Percentiles rank a stretch among this genome's conserved stretches.
Conservation (phyloP, 2,113 vertebrate species). For the Rhadina sibilatrix region DNA sequence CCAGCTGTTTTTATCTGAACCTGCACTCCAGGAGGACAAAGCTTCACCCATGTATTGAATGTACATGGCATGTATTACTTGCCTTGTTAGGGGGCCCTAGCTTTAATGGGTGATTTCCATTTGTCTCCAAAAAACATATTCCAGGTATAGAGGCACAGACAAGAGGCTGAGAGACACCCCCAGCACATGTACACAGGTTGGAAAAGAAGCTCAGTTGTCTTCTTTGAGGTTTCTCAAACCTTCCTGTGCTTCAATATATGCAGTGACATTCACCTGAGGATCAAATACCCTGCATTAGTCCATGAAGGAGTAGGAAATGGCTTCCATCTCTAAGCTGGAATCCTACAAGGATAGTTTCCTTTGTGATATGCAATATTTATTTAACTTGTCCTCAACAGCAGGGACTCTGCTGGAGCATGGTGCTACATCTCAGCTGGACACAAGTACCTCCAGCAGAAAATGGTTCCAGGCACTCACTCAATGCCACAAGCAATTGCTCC, state of each 20-base stretch:
- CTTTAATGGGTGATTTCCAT: neutral
- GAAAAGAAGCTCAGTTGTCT: neutral
- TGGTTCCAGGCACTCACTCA: neutral
- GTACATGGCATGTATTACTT: neutral
- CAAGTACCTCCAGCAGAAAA: neutral
- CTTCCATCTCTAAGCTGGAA: neutral
- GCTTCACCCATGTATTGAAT: neutral
- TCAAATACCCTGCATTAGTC: neutral
- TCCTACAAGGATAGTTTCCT: neutral
- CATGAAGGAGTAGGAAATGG: neutral
- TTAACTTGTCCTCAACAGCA: neutral
- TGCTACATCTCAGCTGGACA: neutral
- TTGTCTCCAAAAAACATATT: neutral
- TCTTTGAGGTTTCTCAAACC: neutral
- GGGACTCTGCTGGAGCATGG: neutral
- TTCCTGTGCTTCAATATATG: neutral
- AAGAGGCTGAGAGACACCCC: neutral
- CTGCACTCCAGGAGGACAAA: neutral
- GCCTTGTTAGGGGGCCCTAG: neutral
- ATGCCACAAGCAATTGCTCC: neutral
- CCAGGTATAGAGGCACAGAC: neutral
- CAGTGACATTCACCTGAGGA: neutral
- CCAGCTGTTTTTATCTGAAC: neutral
- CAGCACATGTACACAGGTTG: no score
- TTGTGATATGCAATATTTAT: neutral